Evolutionary conservation across 2,797 vertebrate species (phyloP).

Genomic region (Tiaroga cobitis): DNA sequence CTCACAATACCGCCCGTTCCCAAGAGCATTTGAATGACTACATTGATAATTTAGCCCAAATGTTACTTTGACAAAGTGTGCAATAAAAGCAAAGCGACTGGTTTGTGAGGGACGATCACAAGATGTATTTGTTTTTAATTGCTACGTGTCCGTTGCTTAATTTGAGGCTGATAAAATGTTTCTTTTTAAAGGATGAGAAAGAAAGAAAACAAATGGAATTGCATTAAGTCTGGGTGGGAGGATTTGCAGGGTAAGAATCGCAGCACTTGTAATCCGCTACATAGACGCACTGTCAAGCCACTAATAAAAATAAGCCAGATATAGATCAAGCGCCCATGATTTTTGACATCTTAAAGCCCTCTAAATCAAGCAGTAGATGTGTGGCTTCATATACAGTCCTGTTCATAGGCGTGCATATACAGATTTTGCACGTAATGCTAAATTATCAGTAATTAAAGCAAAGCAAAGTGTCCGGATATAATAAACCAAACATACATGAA

Average conservation of each 20-base stretch:
- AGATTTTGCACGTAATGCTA: background rate
- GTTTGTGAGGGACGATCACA: conserved; percentile 15
- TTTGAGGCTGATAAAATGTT: conserved; percentile 49
- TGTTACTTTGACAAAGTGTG: conserved; percentile 43
- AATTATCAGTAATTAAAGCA: conserved; percentile 7
- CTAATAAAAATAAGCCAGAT: conserved; percentile 60
- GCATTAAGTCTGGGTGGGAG: conserved; percentile 55
- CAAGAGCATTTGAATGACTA: conserved; percentile 53
- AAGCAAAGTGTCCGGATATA: conserved; percentile 16
- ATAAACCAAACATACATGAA: conserved; percentile 17
- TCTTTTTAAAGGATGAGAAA: conserved; percentile 31
- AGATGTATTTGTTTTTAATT: conserved; percentile 49
- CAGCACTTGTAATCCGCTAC: conserved; percentile 51
- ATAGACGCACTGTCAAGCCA: conserved; percentile 54
- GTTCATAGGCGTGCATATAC: background rate
- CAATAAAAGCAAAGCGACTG: conserved; percentile 46
- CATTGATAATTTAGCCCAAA: conserved; percentile 28
- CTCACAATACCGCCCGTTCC: conserved; percentile 47
- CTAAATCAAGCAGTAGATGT: conserved; percentile 36
- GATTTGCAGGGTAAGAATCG: conserved; percentile 43
- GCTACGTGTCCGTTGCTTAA: conserved; percentile 47
- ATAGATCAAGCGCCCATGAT: conserved; percentile 50
- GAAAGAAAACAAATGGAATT: conserved; percentile 47
- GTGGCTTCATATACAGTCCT: conserved; percentile 14
- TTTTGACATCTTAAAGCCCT: conserved; percentile 55